Percentiles rank a stretch among this genome's conserved stretches.
These are phyloP conservation scores for Cephalopterus ornatus DNA, from an alignment of 2,113 vertebrate species.

Conservation along the genomic window DNA sequence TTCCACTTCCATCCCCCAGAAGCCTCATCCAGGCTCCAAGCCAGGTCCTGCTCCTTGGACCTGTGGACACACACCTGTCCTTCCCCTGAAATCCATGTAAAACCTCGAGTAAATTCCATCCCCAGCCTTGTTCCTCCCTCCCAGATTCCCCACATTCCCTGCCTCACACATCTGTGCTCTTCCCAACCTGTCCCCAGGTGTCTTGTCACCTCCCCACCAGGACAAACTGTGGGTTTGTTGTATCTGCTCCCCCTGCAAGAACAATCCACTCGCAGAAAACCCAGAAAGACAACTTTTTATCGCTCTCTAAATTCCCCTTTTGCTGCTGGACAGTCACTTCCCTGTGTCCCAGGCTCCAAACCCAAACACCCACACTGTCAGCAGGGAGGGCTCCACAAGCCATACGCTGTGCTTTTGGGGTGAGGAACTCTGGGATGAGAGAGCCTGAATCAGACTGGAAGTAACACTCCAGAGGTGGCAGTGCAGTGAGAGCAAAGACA, in stretches of 20 bases:
- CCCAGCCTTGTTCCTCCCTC: background rate
- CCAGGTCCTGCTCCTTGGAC: background rate
- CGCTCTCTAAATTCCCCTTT: background rate
- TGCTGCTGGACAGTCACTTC: background rate
- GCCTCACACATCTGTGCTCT: background rate
- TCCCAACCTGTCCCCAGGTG: background rate
- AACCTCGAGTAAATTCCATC: background rate
- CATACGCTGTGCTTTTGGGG: background rate
- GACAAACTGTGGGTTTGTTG: background rate
- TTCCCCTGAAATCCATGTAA: background rate
- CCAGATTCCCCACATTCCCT: background rate
- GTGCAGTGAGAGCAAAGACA: rapidly evolving
- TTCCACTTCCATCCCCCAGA: background rate
- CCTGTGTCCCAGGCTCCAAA: background rate
- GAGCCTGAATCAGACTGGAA: rapidly evolving
- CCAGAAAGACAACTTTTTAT: background rate
- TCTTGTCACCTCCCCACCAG: background rate
- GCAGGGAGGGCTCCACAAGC: background rate
- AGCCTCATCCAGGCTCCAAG: background rate
- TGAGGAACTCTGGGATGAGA: background rate
- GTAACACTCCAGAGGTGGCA: background rate
- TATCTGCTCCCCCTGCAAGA: background rate
- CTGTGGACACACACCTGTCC: background rate
- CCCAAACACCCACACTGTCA: background rate
- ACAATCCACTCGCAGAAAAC: background rate